Evolutionary conservation across 64 coral and sea anemone genomes (phyloP), one percentile per base, ranked within the genome.

Genomic region (Dendronephthya gigantea): DNA sequence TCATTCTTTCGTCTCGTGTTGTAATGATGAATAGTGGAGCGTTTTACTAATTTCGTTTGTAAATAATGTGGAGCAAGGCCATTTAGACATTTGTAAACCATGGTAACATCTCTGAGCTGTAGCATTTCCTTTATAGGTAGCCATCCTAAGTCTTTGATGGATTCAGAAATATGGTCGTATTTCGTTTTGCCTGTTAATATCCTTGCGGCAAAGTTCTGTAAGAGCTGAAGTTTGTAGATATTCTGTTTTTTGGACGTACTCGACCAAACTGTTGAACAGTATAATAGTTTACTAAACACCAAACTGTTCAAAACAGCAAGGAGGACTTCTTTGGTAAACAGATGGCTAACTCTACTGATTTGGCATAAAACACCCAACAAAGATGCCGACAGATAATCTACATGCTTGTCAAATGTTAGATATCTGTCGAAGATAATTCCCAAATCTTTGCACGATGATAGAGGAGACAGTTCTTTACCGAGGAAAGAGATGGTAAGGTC

Each of bases 91-190:
- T 83, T 83, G 81, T 35, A 83, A 15, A 83, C 14, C 81, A 83
- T 83, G 81, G 81, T 83, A 39, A 83, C 81, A 28, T 83, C 81
- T 83, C 81, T 41, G 43, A 83, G 81, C 36, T 83, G 36, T 43
- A 83, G 82, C 15, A 50, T 15, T 19, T 83, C 82, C 27, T 50
- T 50, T n/a, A 50, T 50, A 39, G 82, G 82, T 48, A 83, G 22
- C 8, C 45, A 83, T 83, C 45, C 39, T 4, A 50, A n/a, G 22
- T 83, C 25, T 82, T 62, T 27, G 55, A 62, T 15, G 17, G 55
- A 2, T 6, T 19, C 19, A 23, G 55, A 62, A 23, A 62, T 62
- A n/a, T 62, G 19, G 0, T 62, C 55, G 25, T 62, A 62, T 62
- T 62, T 62, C 25, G 16, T 62, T 62, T 19, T 62, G 19, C 25